A percentile compares a stretch with the other conserved stretches of the same genome.
Conservation (phyloP, 2,888 invertebrate species). For the Megastigmus dorsalis region DNA sequence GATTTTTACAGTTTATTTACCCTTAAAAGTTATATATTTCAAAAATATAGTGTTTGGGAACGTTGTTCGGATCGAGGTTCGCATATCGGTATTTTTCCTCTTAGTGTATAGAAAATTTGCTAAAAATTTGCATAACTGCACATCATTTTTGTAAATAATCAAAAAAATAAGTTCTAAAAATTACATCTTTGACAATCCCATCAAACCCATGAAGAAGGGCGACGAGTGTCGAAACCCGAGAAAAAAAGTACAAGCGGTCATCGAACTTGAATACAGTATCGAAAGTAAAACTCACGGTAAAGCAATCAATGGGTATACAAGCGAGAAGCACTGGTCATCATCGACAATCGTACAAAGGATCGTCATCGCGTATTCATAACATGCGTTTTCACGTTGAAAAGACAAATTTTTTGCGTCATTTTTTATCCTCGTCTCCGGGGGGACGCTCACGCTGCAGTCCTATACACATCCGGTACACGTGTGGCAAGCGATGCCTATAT, state of each 20-base stretch:
- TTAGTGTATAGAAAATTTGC: too few relatives aligned
- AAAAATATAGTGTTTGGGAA: too few relatives aligned
- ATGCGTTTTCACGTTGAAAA: conserved; percentile 9
- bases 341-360: neutral
- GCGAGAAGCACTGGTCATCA: neutral
- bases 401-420: neutral
- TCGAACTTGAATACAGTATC: conserved; percentile 2
- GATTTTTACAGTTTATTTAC: too few relatives aligned
- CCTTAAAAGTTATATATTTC: too few relatives aligned
- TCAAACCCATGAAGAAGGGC: too few relatives aligned
- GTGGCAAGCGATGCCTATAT: neutral
- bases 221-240: too few relatives aligned
- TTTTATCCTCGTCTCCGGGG: neutral
- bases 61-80: too few relatives aligned
- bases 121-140: too few relatives aligned
- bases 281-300: conserved; percentile 3
- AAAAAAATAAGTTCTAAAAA: too few relatives aligned
- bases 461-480: conserved; percentile 28
- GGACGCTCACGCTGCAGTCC: neutral
- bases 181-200: too few relatives aligned
- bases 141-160: too few relatives aligned
- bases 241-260: conserved; percentile 11
- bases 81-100: too few relatives aligned
- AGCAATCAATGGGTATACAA: neutral
- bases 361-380: conserved; percentile 7